These are phyloP conservation scores for Scopus umbretta DNA, from an alignment of 2,113 vertebrate genomes.

Conservation along the genomic window DNA sequence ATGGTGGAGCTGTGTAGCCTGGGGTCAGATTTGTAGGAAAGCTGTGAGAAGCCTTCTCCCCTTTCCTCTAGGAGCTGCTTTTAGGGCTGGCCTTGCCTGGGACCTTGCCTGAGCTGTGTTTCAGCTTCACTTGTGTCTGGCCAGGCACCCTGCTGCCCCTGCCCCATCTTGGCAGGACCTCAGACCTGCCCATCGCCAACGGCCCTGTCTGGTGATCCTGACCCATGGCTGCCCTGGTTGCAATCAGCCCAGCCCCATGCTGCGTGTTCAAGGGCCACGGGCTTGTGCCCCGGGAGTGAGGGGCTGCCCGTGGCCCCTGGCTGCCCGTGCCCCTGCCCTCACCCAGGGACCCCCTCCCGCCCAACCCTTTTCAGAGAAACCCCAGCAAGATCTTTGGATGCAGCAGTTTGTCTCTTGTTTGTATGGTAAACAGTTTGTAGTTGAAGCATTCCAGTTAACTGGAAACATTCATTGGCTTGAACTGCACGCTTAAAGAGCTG, in stretches of 20 bases:
- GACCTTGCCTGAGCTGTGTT: not conserved
- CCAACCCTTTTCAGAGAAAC: not conserved
- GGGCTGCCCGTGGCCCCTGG: not conserved
- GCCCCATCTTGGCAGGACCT: not conserved
- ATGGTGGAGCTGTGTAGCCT: not conserved
- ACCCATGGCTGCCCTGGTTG: not conserved
- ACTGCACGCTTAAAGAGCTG: not conserved
- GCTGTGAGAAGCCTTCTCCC: not conserved
- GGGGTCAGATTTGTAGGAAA: not conserved
- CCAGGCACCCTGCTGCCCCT: not conserved
- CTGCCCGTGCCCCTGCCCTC: not conserved
- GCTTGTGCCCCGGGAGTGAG: fast-evolving
- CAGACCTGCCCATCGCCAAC: fast-evolving
- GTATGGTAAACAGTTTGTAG: not conserved
- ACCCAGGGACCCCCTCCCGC: fast-evolving
- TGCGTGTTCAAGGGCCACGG: not conserved
- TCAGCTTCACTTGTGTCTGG: not conserved
- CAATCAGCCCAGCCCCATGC: not conserved
- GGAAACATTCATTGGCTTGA: constrained; percentile 26
- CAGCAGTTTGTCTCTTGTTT: not conserved
- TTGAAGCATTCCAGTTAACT: constrained; percentile 11
- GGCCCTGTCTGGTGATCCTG: fast-evolving
- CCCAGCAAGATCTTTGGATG: not conserved
- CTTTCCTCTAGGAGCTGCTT: not conserved
- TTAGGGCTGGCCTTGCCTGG: not conserved